Evolutionary conservation across 2,797 vertebrate species (phyloP).

Genomic region (Sorex maritimensis): DNA sequence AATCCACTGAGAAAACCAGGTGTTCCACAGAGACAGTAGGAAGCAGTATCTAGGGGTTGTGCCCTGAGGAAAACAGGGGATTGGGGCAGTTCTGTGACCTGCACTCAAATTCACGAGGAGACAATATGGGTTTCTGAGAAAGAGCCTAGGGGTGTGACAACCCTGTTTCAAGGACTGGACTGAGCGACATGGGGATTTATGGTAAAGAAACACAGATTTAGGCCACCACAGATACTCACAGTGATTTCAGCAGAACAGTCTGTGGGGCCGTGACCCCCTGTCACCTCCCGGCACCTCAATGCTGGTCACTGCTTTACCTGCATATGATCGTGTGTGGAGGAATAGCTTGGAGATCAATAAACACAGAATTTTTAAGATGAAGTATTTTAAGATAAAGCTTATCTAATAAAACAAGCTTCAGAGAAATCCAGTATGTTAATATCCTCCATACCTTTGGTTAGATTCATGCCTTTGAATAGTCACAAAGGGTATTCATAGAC

Average conservation of each 20-base stretch:
- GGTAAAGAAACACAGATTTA: neutral
- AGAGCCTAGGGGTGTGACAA: neutral
- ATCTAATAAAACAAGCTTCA: neutral
- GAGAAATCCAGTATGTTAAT: neutral
- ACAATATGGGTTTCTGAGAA: neutral
- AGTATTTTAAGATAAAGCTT: slow-evolving; percentile 1
- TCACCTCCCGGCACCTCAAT: neutral
- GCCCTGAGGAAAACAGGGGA: too few species aligned
- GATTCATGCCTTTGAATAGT: neutral
- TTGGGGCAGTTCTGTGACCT: too few species aligned
- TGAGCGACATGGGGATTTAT: neutral
- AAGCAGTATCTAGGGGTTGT: too few species aligned
- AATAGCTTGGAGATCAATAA: too few species aligned
- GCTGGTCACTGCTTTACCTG: fast-evolving
- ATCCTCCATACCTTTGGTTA: neutral
- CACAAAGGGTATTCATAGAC: neutral
- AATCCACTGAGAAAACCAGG: neutral
- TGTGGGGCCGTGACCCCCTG: neutral
- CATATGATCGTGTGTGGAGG: too few species aligned
- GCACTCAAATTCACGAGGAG: neutral
- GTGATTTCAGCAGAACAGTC: neutral
- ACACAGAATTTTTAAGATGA: too few species aligned
- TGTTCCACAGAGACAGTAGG: too few species aligned
- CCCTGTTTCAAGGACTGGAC: neutral
- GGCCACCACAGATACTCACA: neutral